Evolutionary conservation across 2,888 invertebrate genomes (phyloP), one percentile per base, ranked within the genome.

Genomic region (Napeogenes sylphis): DNA sequence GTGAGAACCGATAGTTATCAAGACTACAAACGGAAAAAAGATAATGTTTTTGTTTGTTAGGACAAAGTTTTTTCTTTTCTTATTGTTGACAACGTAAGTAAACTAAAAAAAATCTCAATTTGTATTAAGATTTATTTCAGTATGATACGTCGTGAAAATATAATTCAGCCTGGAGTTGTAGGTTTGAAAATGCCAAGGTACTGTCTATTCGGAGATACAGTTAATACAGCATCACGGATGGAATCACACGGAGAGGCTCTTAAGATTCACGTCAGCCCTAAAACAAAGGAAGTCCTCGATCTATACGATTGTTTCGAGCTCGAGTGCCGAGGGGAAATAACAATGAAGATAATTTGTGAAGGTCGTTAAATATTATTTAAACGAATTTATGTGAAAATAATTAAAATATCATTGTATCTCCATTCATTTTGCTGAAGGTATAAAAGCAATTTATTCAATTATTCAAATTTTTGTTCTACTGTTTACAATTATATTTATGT

Each of bases 121-220:
- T 0, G 2, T 35, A 35, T 35, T 35, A 4, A 35, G 35, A 4
- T 35, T n/a, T n/a, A n/a, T n/a, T n/a, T n/a, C n/a, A n/a, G n/a
- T n/a, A 42, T 42, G 1, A 8, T 10, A 42, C 10, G 5, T 42
- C 2, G 8, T 12, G 8, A 10, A 2, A 42, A 42, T 42, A 42
- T 10, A 42, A 42, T 13, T 45, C 21, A 30, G 8, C 5, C 96
- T 8, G 98, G 98, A 0, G 97, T 98, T 2, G 98, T 98, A 0
- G 98, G 98, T 0, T 90, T 96, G 45, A 98, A 97, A 87, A 98
- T 98, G 98, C 98, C 98, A 0, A 92, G 98, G 61, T 98, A 97
- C 80, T 98, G 98, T 79, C 92, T 98, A 13, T 98, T 98, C 77
- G 97, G 97, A 0, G 97, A 97, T 79, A 97, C 97, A 0, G 97